Base-by-base conservation (phyloP, 2,888 invertebrate genomes). In the Zygaena filipendulae region DNA sequence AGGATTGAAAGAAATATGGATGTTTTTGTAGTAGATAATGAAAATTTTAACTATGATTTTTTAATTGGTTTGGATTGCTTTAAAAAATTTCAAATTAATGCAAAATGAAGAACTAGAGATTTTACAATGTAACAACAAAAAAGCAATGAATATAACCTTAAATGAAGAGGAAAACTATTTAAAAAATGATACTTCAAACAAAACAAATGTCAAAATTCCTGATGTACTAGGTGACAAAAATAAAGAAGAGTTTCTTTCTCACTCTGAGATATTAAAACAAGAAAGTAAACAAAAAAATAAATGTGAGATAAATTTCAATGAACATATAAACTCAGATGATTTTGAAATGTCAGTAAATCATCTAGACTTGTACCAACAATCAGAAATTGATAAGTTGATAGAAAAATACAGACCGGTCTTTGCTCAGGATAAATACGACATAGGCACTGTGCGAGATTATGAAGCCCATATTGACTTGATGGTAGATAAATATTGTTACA, bases 1-100 rank as follows among this genome's bases (percentile, higher is more conserved):
- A 13, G 34, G 3, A 32, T 29, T 2, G 33, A 37, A 24, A 10
- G 27, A 29, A 10, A 22, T 14, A 12, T 19, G 3, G 21, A 30
- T 26, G 28, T 36, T 3, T 31, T 30, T 11, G 22, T 37, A 1
- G 18, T 34, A 3, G 30, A 32, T 19, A 22, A 13, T 20, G 13
- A 37, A 29, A 9, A 32, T 4, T 32, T 37, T 13, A 25, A 34
- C 9, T 29, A 34, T 11, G 34, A 37, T 12, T 37, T 34, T 23
- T 9, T 34, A 25, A 27, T 34, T 5, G 33, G 34, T 1, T 30
- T 34, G n/a, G 31, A 33, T 23, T 29, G 27, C 16, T 7, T 29
- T 33, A 25, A 13, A 35, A 31, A 19, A 10, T 9, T 30, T 25
- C 10, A 13, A 16, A 11, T 24, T 35, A 19, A 27, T 22, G 6